A percentile compares a stretch with the other conserved stretches of the same genome.
Conservation (phyloP, 2,113 vertebrate genomes). For the Melanotaenia duboulayi region DNA sequence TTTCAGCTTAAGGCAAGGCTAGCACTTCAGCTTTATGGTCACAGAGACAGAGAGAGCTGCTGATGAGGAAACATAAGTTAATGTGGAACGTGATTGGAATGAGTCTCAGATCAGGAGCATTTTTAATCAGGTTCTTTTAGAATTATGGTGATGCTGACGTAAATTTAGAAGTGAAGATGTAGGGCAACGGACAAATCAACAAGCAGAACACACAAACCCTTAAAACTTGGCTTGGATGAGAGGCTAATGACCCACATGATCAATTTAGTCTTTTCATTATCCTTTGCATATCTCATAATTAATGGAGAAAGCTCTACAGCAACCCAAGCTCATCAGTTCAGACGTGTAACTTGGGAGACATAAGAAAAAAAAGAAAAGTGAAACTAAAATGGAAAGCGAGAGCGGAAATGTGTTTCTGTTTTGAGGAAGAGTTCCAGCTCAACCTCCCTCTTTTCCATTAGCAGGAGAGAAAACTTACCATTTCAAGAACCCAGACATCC, state of each 20-base stretch:
- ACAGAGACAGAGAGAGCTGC: conserved; percentile 56
- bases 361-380: not conserved
- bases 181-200: not conserved
- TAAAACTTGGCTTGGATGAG: conserved; percentile 24
- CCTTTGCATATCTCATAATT: conserved; percentile 47
- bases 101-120: conserved; percentile 58
- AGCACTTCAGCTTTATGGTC: conserved; percentile 65
- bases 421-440: conserved; percentile 5
- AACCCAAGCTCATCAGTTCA: conserved; percentile 37
- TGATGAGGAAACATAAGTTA: conserved; percentile 75
- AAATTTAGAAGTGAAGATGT: conserved; percentile 29
- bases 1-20: conserved; percentile 67
- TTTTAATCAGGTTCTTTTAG: conserved; percentile 63
- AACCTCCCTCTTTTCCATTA: conserved; percentile 48
- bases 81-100: conserved; percentile 34
- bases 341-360: conserved; percentile 8
- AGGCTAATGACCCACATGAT: conserved; percentile 68
- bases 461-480: conserved; percentile 52
- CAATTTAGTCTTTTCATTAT: conserved; percentile 62
- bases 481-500: conserved; percentile 56
- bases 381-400: conserved; percentile 18
- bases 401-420: not conserved
- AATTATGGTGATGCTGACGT: conserved; percentile 29
- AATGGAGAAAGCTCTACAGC: conserved; percentile 50
- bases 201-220: conserved; percentile 12